Evolutionary conservation across 1,140 invertebrate genomes (phyloP).

Genomic region (Paramacrobiotus metropolitanus): DNA sequence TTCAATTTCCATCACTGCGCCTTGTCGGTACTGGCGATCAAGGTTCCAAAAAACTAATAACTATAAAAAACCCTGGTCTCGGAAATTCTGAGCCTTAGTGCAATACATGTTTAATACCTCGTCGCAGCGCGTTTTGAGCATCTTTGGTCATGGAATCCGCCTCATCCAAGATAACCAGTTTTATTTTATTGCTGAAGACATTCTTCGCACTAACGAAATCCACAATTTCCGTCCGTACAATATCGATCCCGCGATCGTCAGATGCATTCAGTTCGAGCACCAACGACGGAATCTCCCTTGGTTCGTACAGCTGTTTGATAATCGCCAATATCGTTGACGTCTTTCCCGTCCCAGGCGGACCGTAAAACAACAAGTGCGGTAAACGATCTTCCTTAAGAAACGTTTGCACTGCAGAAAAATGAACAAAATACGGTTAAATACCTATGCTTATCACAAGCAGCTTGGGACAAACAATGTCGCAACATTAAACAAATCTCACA

Average conservation of each 20-base stretch:
- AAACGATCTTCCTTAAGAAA: slow-evolving; percentile 77
- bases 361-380: slow-evolving; percentile 91
- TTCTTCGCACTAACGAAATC: slow-evolving; percentile 93
- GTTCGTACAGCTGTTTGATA: slow-evolving; percentile 71
- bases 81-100: slow-evolving; percentile 1
- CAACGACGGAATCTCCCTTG: slow-evolving; percentile 62
- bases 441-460: no score
- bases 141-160: slow-evolving; percentile 99
- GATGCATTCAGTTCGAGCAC: slow-evolving; percentile 85
- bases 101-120: slow-evolving; percentile 39
- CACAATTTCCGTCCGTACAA: slow-evolving; percentile 82
- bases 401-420: slow-evolving; percentile 48
- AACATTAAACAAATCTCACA: no score
- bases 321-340: slow-evolving; percentile 93
- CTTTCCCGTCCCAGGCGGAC: slow-evolving; percentile 94
- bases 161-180: slow-evolving; percentile 94
- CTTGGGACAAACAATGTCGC: no score
- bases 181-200: slow-evolving; percentile 59
- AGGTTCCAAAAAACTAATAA: no score
- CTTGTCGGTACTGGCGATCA: no score
- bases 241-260: slow-evolving; percentile 91
- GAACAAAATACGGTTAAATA: slow-evolving; percentile 9
- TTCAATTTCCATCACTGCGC: no score
- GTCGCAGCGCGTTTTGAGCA: slow-evolving; percentile 88
- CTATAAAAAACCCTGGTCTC: not conserved